A percentile compares a stretch with the other conserved stretches of the same genome.
phyloP scores from a whole-genome alignment of 2,888 invertebrate species.

The Zygogramma bicolorata region DNA sequence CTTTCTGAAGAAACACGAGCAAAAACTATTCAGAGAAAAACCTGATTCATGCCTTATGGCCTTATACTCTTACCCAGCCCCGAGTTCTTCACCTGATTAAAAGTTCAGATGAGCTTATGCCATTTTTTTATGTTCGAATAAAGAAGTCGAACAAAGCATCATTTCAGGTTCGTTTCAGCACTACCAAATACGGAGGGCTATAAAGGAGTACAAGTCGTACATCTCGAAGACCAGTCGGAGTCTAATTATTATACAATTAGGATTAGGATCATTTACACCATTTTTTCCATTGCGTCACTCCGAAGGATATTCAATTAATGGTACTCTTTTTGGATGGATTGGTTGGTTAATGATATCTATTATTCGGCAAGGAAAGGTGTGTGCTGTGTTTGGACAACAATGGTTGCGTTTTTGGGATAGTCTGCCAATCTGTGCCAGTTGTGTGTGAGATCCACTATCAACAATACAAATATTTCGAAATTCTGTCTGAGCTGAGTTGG shows the following conservation, averaged over 20 bases:
- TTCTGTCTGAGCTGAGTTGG: not conserved
- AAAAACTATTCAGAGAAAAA: slow-evolving; percentile 20
- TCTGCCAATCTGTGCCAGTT: not conserved
- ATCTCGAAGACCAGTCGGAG: slow-evolving; percentile 35
- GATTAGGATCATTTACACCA: slow-evolving; percentile 36
- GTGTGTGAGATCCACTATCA: not conserved
- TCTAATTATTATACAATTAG: slow-evolving; percentile 41
- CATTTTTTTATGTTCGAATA: slow-evolving; percentile 26
- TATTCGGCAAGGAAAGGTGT: not conserved
- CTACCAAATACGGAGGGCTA: slow-evolving; percentile 35
- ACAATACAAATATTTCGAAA: not conserved
- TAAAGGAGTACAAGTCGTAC: slow-evolving; percentile 30
- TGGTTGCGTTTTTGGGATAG: not conserved
- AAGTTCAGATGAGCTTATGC: slow-evolving; percentile 36
- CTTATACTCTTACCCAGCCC: slow-evolving; percentile 25
- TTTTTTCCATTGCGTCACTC: slow-evolving; percentile 11
- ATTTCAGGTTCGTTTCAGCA: slow-evolving; percentile 32
- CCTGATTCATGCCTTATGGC: slow-evolving; percentile 14
- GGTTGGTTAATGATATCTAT: not conserved
- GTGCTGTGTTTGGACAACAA: slow-evolving; percentile 8
- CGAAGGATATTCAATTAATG: not conserved
- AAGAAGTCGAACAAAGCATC: slow-evolving; percentile 26
- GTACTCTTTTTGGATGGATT: not conserved
- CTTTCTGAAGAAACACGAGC: slow-evolving; percentile 10
- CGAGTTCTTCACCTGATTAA: slow-evolving; percentile 27